A percentile compares a stretch with the other conserved stretches of the same genome.
These are phyloP conservation scores for Syrmaticus mikado DNA, from an alignment of 2,113 vertebrate genomes.

Conservation along the genomic window DNA sequence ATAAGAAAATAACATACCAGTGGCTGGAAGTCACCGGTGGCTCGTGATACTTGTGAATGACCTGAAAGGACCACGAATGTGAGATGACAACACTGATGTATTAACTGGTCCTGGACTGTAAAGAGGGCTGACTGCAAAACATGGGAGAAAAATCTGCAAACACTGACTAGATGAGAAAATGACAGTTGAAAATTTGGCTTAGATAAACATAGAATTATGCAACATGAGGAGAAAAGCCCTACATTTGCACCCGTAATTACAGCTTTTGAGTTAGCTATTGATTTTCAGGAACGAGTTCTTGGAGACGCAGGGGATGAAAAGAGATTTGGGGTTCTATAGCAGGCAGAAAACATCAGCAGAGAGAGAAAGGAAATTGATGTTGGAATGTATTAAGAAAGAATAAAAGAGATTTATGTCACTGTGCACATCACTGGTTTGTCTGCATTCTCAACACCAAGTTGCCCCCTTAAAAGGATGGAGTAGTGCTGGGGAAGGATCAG, in stretches of 20 bases:
- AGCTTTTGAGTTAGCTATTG: background rate
- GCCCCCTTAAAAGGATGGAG: background rate
- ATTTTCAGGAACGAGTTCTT: background rate
- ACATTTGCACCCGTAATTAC: background rate
- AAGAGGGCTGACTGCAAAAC: background rate
- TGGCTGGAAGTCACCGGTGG: background rate
- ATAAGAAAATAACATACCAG: background rate
- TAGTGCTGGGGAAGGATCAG: background rate
- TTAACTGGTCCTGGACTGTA: background rate
- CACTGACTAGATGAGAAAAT: background rate
- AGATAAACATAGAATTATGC: background rate
- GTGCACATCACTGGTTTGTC: background rate
- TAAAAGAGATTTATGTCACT: background rate
- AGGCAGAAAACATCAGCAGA: background rate
- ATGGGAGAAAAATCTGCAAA: background rate
- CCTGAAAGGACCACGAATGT: background rate
- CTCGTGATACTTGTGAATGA: background rate
- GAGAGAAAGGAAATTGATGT: background rate
- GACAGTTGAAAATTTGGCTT: background rate
- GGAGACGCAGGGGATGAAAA: background rate
- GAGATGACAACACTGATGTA: rapidly evolving
- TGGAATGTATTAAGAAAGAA: background rate
- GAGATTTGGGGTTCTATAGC: background rate
- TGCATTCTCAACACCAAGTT: background rate
- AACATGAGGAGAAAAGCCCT: background rate